Percentiles rank a stretch among this genome's conserved stretches.
Conservation (phyloP, 2,797 vertebrate species). For the Microchirus variegatus region DNA sequence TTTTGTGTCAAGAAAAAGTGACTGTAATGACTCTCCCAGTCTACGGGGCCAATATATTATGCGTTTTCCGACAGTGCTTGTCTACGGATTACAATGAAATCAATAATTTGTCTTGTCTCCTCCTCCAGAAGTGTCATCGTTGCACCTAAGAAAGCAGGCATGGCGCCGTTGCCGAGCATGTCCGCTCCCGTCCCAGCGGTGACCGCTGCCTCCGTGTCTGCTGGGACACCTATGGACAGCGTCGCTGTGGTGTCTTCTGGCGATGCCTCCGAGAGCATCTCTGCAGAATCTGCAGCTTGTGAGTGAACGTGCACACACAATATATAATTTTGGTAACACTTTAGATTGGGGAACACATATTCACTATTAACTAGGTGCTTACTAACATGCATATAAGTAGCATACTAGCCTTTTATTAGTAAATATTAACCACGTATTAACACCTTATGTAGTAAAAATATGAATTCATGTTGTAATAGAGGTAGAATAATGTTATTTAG, state of each 20-base stretch:
- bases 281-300: conserved; percentile 83
- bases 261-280: conserved; percentile 79
- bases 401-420: no score
- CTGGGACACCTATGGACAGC: conserved; percentile 77
- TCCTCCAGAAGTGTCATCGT: conserved; percentile 90
- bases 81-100: conserved; percentile 8
- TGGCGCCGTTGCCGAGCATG: conserved; percentile 68
- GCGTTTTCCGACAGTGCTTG: neutral
- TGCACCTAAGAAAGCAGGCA: conserved; percentile 86
- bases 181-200: conserved; percentile 53
- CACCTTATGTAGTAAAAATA: no score
- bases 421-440: no score
- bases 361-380: no score
- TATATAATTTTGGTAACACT: no score
- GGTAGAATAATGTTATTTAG: no score
- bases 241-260: conserved; percentile 91
- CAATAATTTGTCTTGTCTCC: conserved; percentile 32
- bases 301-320: conserved; percentile 57
- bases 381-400: no score
- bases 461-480: no score
- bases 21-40: conserved; percentile 37
- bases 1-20: conserved; percentile 44
- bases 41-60: neutral
- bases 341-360: no score
- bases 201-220: conserved; percentile 59